phyloP scores from a whole-genome alignment of 2,888 invertebrate genomes.

The Camptogramma bilineatum region DNA sequence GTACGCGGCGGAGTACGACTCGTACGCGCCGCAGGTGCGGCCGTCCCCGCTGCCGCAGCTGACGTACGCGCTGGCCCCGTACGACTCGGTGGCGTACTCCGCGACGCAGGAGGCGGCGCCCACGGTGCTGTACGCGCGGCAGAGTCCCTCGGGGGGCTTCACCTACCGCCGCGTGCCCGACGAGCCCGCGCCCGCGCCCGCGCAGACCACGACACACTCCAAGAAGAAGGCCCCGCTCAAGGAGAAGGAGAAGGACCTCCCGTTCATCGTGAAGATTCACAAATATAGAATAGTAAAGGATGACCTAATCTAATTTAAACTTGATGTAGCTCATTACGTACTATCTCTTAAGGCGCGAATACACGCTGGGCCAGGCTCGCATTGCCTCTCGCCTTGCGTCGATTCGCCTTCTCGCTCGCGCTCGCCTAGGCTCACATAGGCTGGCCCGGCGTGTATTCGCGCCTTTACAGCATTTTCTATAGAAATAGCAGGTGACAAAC shows the following conservation, averaged over 20 bases:
- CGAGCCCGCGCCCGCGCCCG: constrained; percentile 34
- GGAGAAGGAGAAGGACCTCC: constrained; percentile 46
- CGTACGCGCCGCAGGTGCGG: constrained; percentile 41
- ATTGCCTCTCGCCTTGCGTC: too few species aligned
- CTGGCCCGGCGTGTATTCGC: too few species aligned
- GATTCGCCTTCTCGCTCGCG: too few species aligned
- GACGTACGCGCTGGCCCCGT: constrained; percentile 35
- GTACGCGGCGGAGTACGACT: constrained; percentile 31
- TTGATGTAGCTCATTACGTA: not conserved
- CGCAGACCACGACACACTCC: too few species aligned
- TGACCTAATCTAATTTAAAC: constrained; percentile 37
- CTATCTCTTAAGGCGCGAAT: too few species aligned
- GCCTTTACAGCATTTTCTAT: too few species aligned
- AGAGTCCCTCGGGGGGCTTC: constrained; percentile 67
- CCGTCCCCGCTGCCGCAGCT: constrained; percentile 17
- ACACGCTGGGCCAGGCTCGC: too few species aligned
- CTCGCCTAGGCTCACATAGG: too few species aligned
- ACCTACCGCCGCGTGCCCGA: constrained; percentile 60
- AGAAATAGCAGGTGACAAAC: too few species aligned
- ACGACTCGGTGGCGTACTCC: constrained; percentile 25
- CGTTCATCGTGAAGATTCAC: constrained; percentile 69
- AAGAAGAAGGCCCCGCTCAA: constrained; percentile 40
- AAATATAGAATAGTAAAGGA: constrained; percentile 64
- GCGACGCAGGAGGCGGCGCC: constrained; percentile 48
- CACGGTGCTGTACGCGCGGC: constrained; percentile 70